A percentile compares a stretch with the other conserved stretches of the same genome.
These are phyloP conservation scores for Clamator glandarius DNA, from an alignment of 2,797 vertebrate genomes.

Conservation along the genomic window DNA sequence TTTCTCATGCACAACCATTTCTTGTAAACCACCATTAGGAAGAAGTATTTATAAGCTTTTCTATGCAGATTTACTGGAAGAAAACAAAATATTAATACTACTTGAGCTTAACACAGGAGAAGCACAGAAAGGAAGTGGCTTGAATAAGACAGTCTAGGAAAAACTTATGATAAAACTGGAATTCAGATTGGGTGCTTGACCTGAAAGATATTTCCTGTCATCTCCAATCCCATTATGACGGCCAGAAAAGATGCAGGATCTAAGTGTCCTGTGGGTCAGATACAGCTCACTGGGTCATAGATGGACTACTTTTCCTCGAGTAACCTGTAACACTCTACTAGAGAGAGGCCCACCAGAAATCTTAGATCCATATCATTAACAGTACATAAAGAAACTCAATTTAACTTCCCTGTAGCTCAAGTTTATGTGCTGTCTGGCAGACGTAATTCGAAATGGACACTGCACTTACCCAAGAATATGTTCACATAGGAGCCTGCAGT, in stretches of 20 bases:
- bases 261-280: background rate
- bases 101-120: background rate
- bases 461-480: conserved; percentile 89
- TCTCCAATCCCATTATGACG: background rate
- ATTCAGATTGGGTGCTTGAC: background rate
- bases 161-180: background rate
- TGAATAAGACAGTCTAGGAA: background rate
- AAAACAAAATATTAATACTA: background rate
- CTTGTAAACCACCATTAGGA: background rate
- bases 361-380: background rate
- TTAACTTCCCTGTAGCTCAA: background rate
- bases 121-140: background rate
- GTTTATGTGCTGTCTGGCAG: background rate
- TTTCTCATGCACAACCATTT: background rate
- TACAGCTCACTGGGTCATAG: background rate
- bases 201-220: background rate
- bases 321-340: background rate
- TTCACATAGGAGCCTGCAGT: conserved; percentile 92
- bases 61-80: background rate
- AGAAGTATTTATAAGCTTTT: background rate
- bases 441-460: background rate
- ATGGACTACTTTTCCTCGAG: background rate
- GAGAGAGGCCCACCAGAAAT: background rate
- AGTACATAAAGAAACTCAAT: background rate
- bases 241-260: background rate